Conservation (phyloP, 1,140 invertebrate genomes). For the Homalodisca vitripennis region DNA sequence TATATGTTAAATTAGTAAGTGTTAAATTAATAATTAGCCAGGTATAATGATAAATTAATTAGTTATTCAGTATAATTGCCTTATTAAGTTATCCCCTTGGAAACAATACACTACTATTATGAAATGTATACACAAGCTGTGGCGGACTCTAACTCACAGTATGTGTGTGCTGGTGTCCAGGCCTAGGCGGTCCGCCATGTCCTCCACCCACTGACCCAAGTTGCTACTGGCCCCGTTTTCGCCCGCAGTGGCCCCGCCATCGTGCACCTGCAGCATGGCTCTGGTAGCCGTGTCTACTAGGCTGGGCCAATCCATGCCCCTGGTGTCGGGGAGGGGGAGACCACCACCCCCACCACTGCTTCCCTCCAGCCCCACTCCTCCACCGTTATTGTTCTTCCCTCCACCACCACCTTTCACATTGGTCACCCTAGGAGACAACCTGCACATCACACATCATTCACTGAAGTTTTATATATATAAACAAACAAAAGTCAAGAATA, state of each 20-base stretch:
- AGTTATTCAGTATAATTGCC: too few species aligned
- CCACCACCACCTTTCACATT: too few species aligned
- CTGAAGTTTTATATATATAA: too few species aligned
- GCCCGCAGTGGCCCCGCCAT: constrained; percentile 12
- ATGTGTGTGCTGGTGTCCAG: constrained; percentile 43
- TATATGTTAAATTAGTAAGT: too few species aligned
- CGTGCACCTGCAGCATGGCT: constrained; percentile 61
- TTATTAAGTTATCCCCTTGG: too few species aligned
- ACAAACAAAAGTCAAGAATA: too few species aligned
- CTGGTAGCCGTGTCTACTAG: constrained; percentile 74
- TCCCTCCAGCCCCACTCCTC: not conserved
- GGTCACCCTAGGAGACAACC: constrained; percentile 52
- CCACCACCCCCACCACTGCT: constrained; percentile 31
- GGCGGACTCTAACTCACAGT: constrained; percentile 12
- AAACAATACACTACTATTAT: too few species aligned
- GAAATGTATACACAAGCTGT: too few species aligned
- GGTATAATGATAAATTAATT: too few species aligned
- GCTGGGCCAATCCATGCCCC: constrained; percentile 71
- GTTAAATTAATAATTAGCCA: too few species aligned
- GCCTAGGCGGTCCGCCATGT: constrained; percentile 42
- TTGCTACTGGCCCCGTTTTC: constrained; percentile 28
- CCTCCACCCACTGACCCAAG: constrained; percentile 47
- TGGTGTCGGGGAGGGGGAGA: constrained; percentile 57
- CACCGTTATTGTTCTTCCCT: not conserved
- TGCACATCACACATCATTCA: too few species aligned